phyloP scores from a whole-genome alignment of 2,113 vertebrate genomes.

The Cygnus buccinator region DNA sequence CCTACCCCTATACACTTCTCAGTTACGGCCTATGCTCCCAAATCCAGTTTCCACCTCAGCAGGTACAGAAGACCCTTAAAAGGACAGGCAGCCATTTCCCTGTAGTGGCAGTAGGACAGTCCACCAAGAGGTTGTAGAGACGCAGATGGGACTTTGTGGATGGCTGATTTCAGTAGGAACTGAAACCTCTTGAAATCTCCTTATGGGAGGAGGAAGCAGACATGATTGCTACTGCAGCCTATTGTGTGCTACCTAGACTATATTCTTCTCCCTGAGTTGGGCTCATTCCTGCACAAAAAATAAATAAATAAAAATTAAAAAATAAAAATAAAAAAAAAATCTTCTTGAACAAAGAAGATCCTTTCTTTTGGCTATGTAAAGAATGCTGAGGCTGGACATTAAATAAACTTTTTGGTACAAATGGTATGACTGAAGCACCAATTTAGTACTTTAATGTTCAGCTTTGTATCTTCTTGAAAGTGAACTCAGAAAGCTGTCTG shows the following conservation, averaged over 20 bases:
- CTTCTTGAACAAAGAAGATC: neutral
- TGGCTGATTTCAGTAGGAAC: neutral
- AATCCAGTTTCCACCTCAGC: neutral
- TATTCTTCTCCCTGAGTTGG: neutral
- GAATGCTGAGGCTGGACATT: neutral
- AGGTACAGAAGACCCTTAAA: neutral
- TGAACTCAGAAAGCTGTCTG: neutral
- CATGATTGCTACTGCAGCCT: neutral
- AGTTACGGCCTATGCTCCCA: rapidly evolving
- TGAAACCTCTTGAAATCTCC: neutral
- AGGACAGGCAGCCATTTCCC: neutral
- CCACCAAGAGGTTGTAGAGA: neutral
- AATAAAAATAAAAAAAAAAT: neutral
- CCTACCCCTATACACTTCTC: neutral
- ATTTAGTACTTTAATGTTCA: neutral
- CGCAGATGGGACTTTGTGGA: neutral
- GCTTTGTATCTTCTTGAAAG: neutral
- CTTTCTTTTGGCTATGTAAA: neutral
- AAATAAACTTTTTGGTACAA: neutral
- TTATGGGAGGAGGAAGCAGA: neutral
- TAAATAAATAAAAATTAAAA: neutral
- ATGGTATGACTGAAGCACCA: neutral
- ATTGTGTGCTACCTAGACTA: neutral
- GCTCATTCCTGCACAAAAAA: neutral
- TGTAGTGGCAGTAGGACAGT: rapidly evolving